A percentile compares a stretch with the other conserved stretches of the same genome.
These are phyloP conservation scores for Aelia acuminata DNA, from an alignment of 2,888 invertebrate species.

Conservation along the genomic window DNA sequence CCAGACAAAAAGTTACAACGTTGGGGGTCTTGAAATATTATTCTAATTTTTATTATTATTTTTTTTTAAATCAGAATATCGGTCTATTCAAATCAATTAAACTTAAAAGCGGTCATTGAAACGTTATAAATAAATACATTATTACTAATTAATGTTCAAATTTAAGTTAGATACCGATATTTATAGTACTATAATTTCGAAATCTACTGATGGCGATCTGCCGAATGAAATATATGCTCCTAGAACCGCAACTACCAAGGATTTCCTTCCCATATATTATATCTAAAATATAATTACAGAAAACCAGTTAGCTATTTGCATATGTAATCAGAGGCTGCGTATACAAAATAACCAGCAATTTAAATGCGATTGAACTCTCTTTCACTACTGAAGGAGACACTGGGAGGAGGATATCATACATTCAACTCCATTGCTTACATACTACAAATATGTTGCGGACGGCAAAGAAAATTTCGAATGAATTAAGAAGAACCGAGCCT, in stretches of 20 bases:
- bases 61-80: not conserved
- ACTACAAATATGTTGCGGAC: not conserved
- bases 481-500: not conserved
- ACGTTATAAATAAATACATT: not conserved
- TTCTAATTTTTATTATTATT: too few relatives aligned
- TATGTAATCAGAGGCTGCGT: not conserved
- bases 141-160: not conserved
- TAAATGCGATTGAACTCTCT: constrained; percentile 32
- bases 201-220: constrained; percentile 27
- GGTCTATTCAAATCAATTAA: not conserved
- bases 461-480: not conserved
- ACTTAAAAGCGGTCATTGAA: not conserved
- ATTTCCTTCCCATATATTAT: constrained; percentile 39
- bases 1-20: too few relatives aligned
- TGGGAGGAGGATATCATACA: not conserved
- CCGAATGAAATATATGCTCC: constrained; percentile 10
- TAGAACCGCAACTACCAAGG: not conserved
- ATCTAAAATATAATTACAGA: constrained; percentile 34
- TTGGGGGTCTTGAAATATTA: too few relatives aligned
- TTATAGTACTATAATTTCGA: constrained; percentile 12
- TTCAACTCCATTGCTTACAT: not conserved
- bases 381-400: not conserved
- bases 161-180: not conserved
- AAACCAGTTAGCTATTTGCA: constrained; percentile 31
- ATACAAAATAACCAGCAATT: constrained; percentile 36